Evolutionary conservation across 2,113 vertebrate genomes (phyloP), one percentile per base, ranked within the genome.

Genomic region (Electrona antarctica): DNA sequence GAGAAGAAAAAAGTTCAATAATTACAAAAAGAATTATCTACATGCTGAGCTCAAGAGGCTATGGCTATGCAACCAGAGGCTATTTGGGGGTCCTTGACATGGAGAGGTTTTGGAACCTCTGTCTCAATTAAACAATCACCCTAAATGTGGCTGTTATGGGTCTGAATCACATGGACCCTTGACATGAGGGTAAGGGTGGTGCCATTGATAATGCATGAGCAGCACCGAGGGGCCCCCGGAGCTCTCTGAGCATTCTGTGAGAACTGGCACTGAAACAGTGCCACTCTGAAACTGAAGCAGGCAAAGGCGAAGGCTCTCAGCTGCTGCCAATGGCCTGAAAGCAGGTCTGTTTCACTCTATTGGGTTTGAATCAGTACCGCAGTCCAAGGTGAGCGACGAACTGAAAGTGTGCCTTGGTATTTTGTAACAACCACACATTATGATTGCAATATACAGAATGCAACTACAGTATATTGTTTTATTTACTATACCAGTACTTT

Each of bases 121-220:
- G 33, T 41, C 33, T 61, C 75, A 73, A 7, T 74, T 7, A 15
- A 41, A 49, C 2, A 54, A 72, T 55, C 57, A 57, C 9, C 12
- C 11, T 64, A 67, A 65, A 63, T 49, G 49, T 46, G 29, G 21
- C 54, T 45, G 21, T 71, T 58, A 70, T 54, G 49, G 69, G 21
- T 21, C 21, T 21, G 62, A 7, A 66, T 68, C 68, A 58, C 60
- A 47, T 55, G 56, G 33, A 69, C 64, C 50, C 55, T 57, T 57
- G 69, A 71, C 56, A 62, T 77, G 64, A 45, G 33, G 78, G 66
- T 29, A 29, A 33, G 54, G 64, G 50, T 58, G 54, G 64, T 65
- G 64, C 73, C 73, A 85, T 70, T 73, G 70, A 80, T 79, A 80
- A 88, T 84, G 76, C 71, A 87, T 85, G 77, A 87, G 72, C 75